phyloP scores from a whole-genome alignment of 2,888 invertebrate genomes.

The Saturnia japonica region DNA sequence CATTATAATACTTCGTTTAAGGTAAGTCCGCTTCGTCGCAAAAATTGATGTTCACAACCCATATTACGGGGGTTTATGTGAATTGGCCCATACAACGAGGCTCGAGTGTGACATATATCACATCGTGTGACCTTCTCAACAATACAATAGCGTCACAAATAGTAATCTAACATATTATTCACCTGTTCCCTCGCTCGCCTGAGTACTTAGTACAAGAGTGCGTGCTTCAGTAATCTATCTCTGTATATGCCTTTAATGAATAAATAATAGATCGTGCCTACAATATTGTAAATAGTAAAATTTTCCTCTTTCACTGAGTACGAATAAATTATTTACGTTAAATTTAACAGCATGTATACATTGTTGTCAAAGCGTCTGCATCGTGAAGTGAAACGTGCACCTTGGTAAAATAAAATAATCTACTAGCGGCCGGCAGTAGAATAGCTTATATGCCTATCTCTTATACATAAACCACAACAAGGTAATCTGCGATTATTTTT shows the following conservation, averaged over 20 bases:
- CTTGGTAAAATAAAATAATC: too few relatives aligned
- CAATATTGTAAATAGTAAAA: background rate
- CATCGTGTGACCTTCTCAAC: slow-evolving; percentile 27
- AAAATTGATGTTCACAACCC: slow-evolving; percentile 26
- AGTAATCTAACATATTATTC: slow-evolving; percentile 46
- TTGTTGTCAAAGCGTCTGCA: too few relatives aligned
- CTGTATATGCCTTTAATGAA: background rate
- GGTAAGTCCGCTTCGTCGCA: slow-evolving; percentile 5
- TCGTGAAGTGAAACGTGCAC: too few relatives aligned
- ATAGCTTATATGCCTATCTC: too few relatives aligned
- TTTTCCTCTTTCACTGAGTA: background rate
- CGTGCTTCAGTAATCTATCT: background rate
- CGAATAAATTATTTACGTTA: too few relatives aligned
- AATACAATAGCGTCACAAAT: slow-evolving; percentile 38
- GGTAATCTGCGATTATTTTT: too few relatives aligned
- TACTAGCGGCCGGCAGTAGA: too few relatives aligned
- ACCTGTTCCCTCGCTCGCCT: slow-evolving; percentile 19
- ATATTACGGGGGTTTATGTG: slow-evolving; percentile 28
- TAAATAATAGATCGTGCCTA: background rate
- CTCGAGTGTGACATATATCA: slow-evolving; percentile 28
- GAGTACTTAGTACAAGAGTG: background rate
- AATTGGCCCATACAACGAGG: slow-evolving; percentile 10
- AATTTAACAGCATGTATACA: too few relatives aligned
- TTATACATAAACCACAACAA: too few relatives aligned
- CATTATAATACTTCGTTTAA: background rate